phyloP scores from a whole-genome alignment of 2,888 invertebrate species.

The Coelopa pilipes region DNA sequence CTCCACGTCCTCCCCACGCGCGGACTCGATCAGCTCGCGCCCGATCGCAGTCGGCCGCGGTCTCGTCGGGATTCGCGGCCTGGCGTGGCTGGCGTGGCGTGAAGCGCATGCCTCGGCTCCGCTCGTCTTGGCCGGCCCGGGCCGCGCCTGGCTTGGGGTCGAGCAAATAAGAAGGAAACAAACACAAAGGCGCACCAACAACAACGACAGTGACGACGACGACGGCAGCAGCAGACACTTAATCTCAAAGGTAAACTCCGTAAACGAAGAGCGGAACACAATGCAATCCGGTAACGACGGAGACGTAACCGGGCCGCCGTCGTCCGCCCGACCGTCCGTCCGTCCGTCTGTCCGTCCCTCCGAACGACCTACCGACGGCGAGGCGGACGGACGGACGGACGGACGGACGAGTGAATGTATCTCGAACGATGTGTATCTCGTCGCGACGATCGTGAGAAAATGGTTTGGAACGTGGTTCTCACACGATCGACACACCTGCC shows the following conservation, averaged over 20 bases:
- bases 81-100: too few relatives aligned
- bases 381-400: not conserved
- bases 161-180: conserved; percentile 22
- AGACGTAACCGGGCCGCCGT: conserved; percentile 15
- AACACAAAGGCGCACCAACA: not conserved
- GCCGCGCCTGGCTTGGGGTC: conserved; percentile 18
- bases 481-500: conserved; percentile 69
- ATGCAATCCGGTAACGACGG: conserved; percentile 40
- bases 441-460: conserved; percentile 68
- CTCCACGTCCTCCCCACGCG: too few relatives aligned
- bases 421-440: conserved; percentile 53
- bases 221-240: conserved; percentile 52
- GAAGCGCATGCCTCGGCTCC: too few relatives aligned
- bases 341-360: not conserved
- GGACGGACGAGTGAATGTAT: conserved; percentile 15
- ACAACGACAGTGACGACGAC: conserved; percentile 15
- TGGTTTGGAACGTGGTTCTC: conserved; percentile 68
- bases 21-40: too few relatives aligned
- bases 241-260: conserved; percentile 57
- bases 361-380: conserved; percentile 8
- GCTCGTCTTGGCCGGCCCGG: not conserved
- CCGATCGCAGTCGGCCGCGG: too few relatives aligned
- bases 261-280: conserved; percentile 33
- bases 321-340: conserved; percentile 20
- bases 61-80: not conserved